Percentiles rank a stretch among this genome's conserved stretches.
Conservation (phyloP, 2,113 vertebrate species). For the Sinocyclocheilus grahami region DNA sequence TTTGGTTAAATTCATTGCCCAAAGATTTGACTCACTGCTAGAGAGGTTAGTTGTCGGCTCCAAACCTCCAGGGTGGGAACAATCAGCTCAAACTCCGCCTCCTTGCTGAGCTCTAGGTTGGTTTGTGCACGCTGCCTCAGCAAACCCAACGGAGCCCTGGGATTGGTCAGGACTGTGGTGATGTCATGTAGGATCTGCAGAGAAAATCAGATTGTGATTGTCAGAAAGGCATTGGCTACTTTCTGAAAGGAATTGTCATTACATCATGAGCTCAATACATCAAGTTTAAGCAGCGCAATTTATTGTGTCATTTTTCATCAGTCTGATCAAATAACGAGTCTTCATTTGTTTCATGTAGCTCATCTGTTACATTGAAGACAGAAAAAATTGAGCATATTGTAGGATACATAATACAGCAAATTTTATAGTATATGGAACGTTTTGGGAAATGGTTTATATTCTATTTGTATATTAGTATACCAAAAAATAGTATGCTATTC, state of each 20-base stretch:
- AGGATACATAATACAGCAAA: background rate
- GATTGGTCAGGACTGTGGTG: constrained; percentile 72
- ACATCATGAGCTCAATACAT: background rate
- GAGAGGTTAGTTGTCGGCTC: constrained; percentile 81
- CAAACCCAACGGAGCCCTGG: constrained; percentile 72
- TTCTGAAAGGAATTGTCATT: background rate
- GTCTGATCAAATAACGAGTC: background rate
- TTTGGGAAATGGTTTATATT: background rate
- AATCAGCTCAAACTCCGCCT: constrained; percentile 77
- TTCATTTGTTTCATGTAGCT: too few species aligned
- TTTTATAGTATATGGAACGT: too few species aligned
- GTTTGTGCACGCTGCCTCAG: constrained; percentile 67
- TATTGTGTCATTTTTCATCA: background rate
- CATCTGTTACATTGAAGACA: background rate
- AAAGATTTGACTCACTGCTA: constrained; percentile 75
- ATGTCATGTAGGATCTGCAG: constrained; percentile 79
- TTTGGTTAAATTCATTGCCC: background rate
- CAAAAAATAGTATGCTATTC: background rate
- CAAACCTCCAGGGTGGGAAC: constrained; percentile 81
- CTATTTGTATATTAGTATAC: background rate
- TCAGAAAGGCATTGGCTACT: background rate
- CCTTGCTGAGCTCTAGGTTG: constrained; percentile 47
- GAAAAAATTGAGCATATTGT: background rate
- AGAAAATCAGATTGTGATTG: background rate
- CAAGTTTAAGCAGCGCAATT: background rate